Conservation (phyloP, 1,140 invertebrate genomes). For the Babylonia areolata region DNA sequence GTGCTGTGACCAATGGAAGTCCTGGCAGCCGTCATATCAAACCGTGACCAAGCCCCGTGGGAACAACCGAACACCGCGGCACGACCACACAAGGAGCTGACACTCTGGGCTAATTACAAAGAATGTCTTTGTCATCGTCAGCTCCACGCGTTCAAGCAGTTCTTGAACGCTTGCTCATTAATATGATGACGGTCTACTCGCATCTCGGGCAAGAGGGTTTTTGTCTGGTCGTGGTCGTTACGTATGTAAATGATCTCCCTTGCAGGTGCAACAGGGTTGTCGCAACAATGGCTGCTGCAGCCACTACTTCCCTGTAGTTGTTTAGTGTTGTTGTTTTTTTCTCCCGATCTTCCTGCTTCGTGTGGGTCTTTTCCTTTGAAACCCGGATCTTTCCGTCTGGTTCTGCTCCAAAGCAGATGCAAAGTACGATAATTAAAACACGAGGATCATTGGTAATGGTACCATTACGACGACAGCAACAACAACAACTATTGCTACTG, state of each 20-base stretch:
- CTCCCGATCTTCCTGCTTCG: neutral
- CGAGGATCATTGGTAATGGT: too few relatives aligned
- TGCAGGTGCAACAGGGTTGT: constrained; percentile 22
- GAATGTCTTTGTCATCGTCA: constrained; percentile 13
- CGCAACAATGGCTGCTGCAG: too few relatives aligned
- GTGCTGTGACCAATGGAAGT: neutral
- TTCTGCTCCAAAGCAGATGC: too few relatives aligned
- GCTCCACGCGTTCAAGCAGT: neutral
- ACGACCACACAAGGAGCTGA: constrained; percentile 14
- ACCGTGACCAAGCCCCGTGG: neutral
- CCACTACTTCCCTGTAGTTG: too few relatives aligned
- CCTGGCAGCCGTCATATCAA: neutral
- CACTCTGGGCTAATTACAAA: neutral
- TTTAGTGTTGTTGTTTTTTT: neutral
- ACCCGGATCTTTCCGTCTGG: too few relatives aligned
- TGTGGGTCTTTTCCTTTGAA: too few relatives aligned
- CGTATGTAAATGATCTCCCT: neutral
- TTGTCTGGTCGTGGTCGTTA: neutral
- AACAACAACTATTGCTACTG: too few relatives aligned
- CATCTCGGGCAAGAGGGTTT: neutral
- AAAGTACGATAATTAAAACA: too few relatives aligned
- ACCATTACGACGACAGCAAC: too few relatives aligned
- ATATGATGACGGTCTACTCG: neutral
- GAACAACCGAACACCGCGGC: neutral
- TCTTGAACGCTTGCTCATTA: neutral